phyloP scores from a whole-genome alignment of 2,888 invertebrate genomes.

The Smittia aterrima region DNA sequence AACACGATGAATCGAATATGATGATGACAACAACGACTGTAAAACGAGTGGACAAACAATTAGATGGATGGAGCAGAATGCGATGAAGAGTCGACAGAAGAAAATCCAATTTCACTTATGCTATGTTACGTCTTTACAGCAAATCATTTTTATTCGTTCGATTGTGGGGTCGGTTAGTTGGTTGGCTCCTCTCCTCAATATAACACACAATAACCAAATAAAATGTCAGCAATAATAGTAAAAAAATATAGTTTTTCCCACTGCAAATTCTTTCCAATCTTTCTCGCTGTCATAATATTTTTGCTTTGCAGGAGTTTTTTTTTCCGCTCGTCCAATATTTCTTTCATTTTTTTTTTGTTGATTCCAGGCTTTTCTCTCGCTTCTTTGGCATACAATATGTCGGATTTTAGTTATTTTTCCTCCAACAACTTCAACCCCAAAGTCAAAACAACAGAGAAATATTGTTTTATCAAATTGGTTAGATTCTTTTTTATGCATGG shows the following conservation, averaged over 20 bases:
- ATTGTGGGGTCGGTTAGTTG: background rate
- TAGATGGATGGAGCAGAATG: background rate
- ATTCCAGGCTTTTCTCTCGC: background rate
- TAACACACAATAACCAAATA: conserved; percentile 25
- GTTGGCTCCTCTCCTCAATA: background rate
- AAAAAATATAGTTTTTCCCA: conserved; percentile 18
- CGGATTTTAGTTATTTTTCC: conserved; percentile 12
- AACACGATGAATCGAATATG: background rate
- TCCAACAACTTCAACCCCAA: background rate
- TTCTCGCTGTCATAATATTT: conserved; percentile 32
- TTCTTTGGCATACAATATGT: conserved; percentile 11
- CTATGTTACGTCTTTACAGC: background rate
- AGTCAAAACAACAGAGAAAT: conserved; percentile 15
- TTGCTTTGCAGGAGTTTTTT: background rate
- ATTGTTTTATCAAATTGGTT: conserved; percentile 37
- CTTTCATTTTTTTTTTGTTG: too few relatives aligned
- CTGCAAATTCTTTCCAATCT: background rate
- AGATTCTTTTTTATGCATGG: background rate
- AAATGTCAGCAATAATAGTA: conserved; percentile 37
- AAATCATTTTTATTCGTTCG: background rate
- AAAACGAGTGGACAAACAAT: conserved; percentile 16
- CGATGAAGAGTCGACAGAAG: background rate
- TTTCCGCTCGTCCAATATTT: too few relatives aligned
- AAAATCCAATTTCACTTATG: conserved; percentile 18
- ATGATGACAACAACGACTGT: conserved; percentile 5